Base-by-base conservation (phyloP, 1,140 invertebrate genomes). In the Halesus radiatus region DNA sequence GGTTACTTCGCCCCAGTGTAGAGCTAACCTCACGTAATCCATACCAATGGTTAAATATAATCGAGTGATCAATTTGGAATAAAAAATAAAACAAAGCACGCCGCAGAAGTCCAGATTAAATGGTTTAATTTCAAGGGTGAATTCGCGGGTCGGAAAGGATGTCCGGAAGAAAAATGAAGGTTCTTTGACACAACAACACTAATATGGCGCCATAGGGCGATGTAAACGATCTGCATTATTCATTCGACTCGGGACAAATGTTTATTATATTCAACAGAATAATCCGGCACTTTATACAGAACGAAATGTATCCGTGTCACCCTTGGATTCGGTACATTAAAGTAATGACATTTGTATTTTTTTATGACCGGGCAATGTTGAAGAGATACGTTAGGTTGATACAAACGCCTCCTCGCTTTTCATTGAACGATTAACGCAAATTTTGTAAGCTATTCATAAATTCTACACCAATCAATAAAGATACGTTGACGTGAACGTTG, bases 141-240 rank as follows among this genome's bases (percentile, higher is more conserved):
- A 22, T 64, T 64, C 60, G 3, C 13, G 60, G 60, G 60, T 64
- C 60, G 60, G 60, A 64, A 64, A 23, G 60, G 23, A 64, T 23
- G 37, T 64, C 15, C 20, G 60, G 15, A 22, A 64, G 54, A 64
- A 64, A 64, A 0, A 64, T 64, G 60, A 16, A 4, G 23, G 20
- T 16, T 23, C 23, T 26, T 56, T 56, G 72, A 53, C 53, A 76
- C 13, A 76, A 58, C 56, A 60, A 16, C 52, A 15, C 73, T 60
- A 76, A 81, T 64, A 81, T 77, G 80, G 53, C 74, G 26, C 70
- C 74, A 81, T 72, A 20, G 77, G 54, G 74, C 45, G 72, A 52
- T 73, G 64, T 81, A 37, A 58, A 76, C 73, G 53, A 32, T 45
- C 23, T 60, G 53, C 56, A 81, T 81, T 77, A 81, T 81, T 81